Conservation (phyloP, 2,797 vertebrate species). For the Crotalus adamanteus region DNA sequence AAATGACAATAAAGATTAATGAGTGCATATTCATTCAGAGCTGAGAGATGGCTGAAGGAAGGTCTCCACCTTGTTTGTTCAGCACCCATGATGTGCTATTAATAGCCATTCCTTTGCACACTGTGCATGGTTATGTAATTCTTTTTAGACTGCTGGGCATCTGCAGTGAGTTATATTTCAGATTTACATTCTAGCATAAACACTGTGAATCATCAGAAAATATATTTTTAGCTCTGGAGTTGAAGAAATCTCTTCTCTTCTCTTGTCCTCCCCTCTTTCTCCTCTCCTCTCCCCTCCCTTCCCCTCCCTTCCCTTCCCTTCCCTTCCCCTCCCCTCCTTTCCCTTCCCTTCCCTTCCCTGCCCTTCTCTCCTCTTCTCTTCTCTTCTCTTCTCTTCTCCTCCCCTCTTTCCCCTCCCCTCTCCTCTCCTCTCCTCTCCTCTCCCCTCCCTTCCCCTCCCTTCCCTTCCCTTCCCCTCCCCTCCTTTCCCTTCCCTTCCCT, state of each 20-base stretch:
- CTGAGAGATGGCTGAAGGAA: not conserved
- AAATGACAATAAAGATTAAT: not conserved
- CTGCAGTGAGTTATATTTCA: not conserved
- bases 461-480: too few species aligned
- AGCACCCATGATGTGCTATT: not conserved
- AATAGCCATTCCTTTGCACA: not conserved
- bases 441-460: not conserved
- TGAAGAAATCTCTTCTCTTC: not conserved
- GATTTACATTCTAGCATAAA: not conserved
- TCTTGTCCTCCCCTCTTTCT: too few species aligned
- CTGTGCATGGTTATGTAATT: not conserved
- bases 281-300: too few species aligned
- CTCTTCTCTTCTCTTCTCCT: too few species aligned
- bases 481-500: too few species aligned
- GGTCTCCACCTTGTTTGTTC: not conserved
- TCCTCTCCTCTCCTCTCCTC: too few species aligned
- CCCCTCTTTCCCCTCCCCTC: too few species aligned
- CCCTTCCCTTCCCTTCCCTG: rapidly evolving
- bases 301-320: too few species aligned
- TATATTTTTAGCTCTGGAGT: not conserved
- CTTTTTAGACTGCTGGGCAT: not conserved
- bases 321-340: rapidly evolving
- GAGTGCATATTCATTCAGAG: not conserved
- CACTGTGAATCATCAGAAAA: not conserved
- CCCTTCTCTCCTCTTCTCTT: too few species aligned